These are phyloP conservation scores for Beroe ovata DNA, from an alignment of 37 sponge, comb jelly and placozoan genomes.

Conservation along the genomic window DNA sequence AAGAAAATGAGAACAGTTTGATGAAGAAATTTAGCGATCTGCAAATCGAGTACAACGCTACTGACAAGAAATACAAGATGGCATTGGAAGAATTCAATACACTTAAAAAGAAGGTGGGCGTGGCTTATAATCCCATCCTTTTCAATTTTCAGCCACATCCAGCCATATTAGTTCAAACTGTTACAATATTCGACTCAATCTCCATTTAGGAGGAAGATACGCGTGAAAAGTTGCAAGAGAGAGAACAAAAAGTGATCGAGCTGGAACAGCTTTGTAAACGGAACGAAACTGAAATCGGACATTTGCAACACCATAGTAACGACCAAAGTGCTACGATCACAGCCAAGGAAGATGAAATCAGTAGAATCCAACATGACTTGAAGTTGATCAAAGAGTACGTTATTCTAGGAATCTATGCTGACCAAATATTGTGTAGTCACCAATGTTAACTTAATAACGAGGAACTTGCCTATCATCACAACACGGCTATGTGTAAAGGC, in stretches of 20 bases:
- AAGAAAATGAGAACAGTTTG: constrained; percentile 53
- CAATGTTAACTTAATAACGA: too few species aligned
- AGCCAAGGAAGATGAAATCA: constrained; percentile 49
- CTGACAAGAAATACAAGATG: constrained; percentile 49
- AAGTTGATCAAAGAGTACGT: constrained; percentile 41
- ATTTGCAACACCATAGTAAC: constrained; percentile 15
- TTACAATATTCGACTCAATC: too few species aligned
- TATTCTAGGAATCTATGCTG: too few species aligned
- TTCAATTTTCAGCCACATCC: too few species aligned
- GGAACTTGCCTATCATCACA: too few species aligned
- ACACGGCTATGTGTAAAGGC: too few species aligned
- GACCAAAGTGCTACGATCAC: background rate
- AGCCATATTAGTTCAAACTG: too few species aligned
- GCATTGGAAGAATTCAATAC: constrained; percentile 17
- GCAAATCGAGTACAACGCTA: constrained; percentile 30
- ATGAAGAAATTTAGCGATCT: constrained; percentile 41
- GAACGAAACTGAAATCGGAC: constrained; percentile 9
- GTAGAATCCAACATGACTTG: background rate
- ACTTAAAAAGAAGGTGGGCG: constrained; percentile 29
- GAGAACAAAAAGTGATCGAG: constrained; percentile 84
- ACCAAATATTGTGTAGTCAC: too few species aligned
- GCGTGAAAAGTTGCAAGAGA: constrained; percentile 69
- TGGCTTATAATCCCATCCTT: too few species aligned
- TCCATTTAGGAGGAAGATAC: constrained; percentile 13
- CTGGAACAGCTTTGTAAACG: constrained; percentile 70